Evolutionary conservation across 2,797 vertebrate species (phyloP).

Genomic region (Poeciliopsis gracilis): DNA sequence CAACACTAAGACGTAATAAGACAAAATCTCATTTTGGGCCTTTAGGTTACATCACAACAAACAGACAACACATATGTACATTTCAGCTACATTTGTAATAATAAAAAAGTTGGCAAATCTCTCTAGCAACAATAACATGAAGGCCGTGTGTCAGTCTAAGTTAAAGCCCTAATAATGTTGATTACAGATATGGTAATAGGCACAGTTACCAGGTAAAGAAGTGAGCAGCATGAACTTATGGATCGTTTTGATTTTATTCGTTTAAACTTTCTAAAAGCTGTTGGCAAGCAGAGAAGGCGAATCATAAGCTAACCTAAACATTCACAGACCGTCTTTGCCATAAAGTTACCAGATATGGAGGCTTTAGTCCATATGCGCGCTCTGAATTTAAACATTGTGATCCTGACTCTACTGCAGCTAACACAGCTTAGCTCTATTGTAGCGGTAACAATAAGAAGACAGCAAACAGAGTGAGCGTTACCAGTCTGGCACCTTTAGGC

Average conservation of each 20-base stretch:
- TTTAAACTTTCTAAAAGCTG: constrained; percentile 12
- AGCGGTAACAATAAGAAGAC: neutral
- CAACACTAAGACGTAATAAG: constrained; percentile 4
- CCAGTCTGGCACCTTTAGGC: neutral
- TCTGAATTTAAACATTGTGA: neutral
- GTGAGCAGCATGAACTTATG: constrained; percentile 6
- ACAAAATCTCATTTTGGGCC: constrained; percentile 33
- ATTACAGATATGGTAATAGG: constrained; percentile 31
- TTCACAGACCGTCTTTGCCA: neutral
- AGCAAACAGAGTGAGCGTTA: constrained; percentile 2
- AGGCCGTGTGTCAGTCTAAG: constrained; percentile 28
- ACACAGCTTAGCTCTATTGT: neutral
- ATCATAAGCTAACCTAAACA: constrained; percentile 13
- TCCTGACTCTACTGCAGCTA: constrained; percentile 8
- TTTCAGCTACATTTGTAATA: constrained; percentile 53
- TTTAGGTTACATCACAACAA: constrained; percentile 45
- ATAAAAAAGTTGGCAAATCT: constrained; percentile 64
- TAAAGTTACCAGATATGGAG: constrained; percentile 6
- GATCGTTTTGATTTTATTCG: constrained; percentile 13
- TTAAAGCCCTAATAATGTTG: constrained; percentile 15
- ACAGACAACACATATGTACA: constrained; percentile 51
- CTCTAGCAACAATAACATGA: constrained; percentile 39
- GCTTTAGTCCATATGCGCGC: constrained; percentile 5
- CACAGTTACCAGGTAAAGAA: constrained; percentile 34
- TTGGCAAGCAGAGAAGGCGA: constrained; percentile 47